Conservation (phyloP, 2,888 invertebrate species). For the Orthosia cruda region DNA sequence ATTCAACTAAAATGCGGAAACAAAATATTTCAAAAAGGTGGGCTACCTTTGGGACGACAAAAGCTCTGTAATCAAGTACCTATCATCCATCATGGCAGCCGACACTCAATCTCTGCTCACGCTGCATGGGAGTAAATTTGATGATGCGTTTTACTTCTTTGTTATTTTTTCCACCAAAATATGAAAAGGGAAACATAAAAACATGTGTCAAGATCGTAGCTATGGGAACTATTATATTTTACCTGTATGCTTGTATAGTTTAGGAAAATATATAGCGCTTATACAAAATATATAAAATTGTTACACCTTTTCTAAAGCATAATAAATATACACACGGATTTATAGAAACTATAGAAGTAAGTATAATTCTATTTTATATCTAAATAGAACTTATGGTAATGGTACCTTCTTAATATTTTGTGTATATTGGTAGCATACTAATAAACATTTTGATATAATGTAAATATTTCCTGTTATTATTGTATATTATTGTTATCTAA, state of each 20-base stretch:
- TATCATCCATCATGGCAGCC: conserved; percentile 50
- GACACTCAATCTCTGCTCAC: conserved; percentile 61
- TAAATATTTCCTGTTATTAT: not conserved
- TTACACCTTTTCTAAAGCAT: too few species aligned
- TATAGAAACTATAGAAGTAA: too few species aligned
- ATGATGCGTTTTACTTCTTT: conserved; percentile 57
- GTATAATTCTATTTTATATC: too few species aligned
- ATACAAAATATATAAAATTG: not conserved
- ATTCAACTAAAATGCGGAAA: too few species aligned
- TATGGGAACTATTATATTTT: not conserved
- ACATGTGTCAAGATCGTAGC: conserved; percentile 19
- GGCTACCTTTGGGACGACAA: conserved; percentile 27
- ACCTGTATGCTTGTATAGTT: not conserved
- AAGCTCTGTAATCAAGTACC: conserved; percentile 40
- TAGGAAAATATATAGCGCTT: not conserved
- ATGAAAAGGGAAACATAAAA: conserved; percentile 41
- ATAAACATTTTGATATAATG: conserved; percentile 5
- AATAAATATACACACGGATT: too few species aligned
- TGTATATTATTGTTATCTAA: not conserved
- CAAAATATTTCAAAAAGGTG: not conserved
- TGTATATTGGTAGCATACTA: not conserved
- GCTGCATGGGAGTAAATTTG: conserved; percentile 55
- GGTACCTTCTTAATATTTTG: not conserved
- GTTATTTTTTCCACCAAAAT: conserved; percentile 47
- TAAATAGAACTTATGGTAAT: too few species aligned